Evolutionary conservation across 2,888 invertebrate species (phyloP).

Genomic region (Luffia ferchaultella): DNA sequence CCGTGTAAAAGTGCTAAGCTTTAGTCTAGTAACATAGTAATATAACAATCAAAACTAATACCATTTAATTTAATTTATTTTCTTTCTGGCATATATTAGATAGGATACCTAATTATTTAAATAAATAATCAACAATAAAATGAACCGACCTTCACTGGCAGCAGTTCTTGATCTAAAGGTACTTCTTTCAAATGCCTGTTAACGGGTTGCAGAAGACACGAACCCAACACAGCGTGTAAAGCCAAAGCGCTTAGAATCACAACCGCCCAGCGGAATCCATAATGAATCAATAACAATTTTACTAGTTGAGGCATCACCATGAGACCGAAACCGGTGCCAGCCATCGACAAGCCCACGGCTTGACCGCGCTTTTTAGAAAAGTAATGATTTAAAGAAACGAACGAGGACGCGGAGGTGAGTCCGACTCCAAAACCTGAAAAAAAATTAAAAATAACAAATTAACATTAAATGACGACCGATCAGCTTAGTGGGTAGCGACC

Average conservation of each 20-base stretch:
- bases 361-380: slow-evolving; percentile 80
- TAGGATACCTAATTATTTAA: no score
- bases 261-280: slow-evolving; percentile 73
- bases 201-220: slow-evolving; percentile 73
- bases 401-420: slow-evolving; percentile 77
- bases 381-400: slow-evolving; percentile 81
- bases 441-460: neutral
- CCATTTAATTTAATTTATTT: neutral
- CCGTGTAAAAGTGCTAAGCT: no score
- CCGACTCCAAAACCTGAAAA: slow-evolving; percentile 78
- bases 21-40: no score
- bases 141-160: slow-evolving; percentile 41
- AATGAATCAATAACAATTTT: slow-evolving; percentile 68
- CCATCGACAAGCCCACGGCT: slow-evolving; percentile 81
- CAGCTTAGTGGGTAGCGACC: no score
- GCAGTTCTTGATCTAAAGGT: slow-evolving; percentile 61
- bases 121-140: neutral
- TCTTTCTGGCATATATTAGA: neutral
- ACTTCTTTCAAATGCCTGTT: slow-evolving; percentile 74
- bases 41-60: neutral
- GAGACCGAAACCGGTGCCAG: slow-evolving; percentile 81
- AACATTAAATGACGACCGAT: no score
- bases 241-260: slow-evolving; percentile 73
- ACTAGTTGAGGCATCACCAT: slow-evolving; percentile 83
- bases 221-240: slow-evolving; percentile 73